Conservation (phyloP, 2,888 invertebrate genomes). For the Caenorhabditis angaria region DNA sequence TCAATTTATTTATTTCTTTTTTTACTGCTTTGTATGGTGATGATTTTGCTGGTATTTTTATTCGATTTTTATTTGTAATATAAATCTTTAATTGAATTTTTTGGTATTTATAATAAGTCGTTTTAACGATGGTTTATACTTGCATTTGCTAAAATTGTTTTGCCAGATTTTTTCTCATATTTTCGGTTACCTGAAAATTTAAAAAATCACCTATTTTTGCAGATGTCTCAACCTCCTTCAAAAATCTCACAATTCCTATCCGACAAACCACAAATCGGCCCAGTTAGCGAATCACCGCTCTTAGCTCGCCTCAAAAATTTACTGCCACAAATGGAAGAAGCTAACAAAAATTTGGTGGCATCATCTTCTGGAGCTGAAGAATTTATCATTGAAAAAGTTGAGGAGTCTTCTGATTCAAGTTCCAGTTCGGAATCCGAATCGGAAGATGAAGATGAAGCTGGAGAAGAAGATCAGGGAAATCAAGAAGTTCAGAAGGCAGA, state of each 20-base stretch:
- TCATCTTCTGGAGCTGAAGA: conserved; percentile 8
- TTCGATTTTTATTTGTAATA: neutral
- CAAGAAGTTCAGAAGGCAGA: neutral
- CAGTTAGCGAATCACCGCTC: conserved; percentile 23
- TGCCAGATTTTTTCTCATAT: too few relatives aligned
- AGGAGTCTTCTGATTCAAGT: conserved; percentile 7
- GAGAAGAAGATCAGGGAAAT: conserved; percentile 10
- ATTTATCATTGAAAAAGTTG: conserved; percentile 26
- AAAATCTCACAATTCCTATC: conserved; percentile 16
- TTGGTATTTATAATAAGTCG: neutral
- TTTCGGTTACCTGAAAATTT: neutral
- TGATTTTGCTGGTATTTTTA: conserved; percentile 1
- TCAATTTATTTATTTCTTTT: too few relatives aligned
- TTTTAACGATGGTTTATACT: neutral
- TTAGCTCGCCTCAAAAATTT: conserved; percentile 42
- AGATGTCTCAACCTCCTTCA: conserved; percentile 29
- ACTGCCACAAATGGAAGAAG: conserved; percentile 53
- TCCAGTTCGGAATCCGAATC: conserved; percentile 17
- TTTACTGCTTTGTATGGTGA: neutral
- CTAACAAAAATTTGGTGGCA: conserved; percentile 45
- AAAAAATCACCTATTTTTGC: neutral
- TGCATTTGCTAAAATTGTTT: too few relatives aligned
- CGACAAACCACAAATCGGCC: conserved; percentile 30
- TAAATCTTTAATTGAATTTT: neutral
- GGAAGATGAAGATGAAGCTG: conserved; percentile 17